Base-by-base conservation (phyloP, 2,797 vertebrate species). In the Sternarchorhynchus goeldii region DNA sequence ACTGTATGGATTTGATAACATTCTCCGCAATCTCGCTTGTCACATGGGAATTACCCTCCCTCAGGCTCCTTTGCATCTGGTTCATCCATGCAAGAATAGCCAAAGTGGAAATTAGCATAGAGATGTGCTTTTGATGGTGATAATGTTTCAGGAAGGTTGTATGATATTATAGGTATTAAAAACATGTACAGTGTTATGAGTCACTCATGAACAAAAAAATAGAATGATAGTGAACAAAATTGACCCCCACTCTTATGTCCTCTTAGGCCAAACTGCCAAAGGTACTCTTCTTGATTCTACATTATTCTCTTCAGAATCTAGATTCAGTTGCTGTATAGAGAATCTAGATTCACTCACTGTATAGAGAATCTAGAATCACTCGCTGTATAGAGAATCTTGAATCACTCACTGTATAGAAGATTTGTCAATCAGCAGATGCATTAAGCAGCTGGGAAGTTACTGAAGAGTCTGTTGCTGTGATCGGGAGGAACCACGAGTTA, bases 131-230 rank as follows among this genome's bases (percentile, higher is more conserved):
- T 71, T 71, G 69, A 71, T 57, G 69, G 39, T 53, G 41, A 21
- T 34, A 60, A 63, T 16, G 63, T 45, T 71, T 56, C 58, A 70
- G 55, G 70, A 77, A 63, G n/a, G 34, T 31, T 50, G 58, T 62
- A 68, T 77, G 66, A 77, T 77, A 57, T 69, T 69, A 45, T 18
- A 66, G 58, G 55, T 36, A 56, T 76, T 68, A 76, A 76, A 67
- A 25, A 68, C 65, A 68, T 25, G 59, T 59, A 59, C 34, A 45
- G 56, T 70, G 67, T 36, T 58, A 36, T n/a, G 18, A 56, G 56
- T 71, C 50, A 57, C 29, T 57, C 68, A 20, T 45, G 50, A 18
- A 17, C 20, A 34, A 20, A 31, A 7, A 18, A 29, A 1, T 50
- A 16, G 10, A 2, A 50, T 50, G 12, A 14, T 50, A 50, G 45